These are phyloP conservation scores for Oreochromis spilurus DNA, from an alignment of 2,113 vertebrate genomes.

Conservation along the genomic window DNA sequence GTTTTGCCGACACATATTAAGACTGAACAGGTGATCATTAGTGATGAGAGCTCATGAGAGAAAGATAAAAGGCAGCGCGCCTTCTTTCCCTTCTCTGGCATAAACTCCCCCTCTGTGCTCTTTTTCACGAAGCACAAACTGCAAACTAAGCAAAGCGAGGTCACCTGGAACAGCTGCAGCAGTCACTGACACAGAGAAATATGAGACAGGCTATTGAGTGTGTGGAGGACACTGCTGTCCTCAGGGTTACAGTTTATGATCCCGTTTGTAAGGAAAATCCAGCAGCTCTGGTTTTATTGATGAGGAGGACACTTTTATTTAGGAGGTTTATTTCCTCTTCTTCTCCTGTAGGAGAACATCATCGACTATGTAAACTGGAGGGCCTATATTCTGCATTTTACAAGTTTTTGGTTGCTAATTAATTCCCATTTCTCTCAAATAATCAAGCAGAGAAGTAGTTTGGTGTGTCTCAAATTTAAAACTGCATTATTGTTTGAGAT, in stretches of 20 bases:
- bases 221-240: not conserved
- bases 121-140: not conserved
- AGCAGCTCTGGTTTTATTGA: not conserved
- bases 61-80: not conserved
- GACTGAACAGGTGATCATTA: not conserved
- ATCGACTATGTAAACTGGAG: not conserved
- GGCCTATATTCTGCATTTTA: not conserved
- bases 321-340: not conserved
- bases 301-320: not conserved
- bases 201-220: not conserved
- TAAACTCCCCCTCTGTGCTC: not conserved
- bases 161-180: not conserved
- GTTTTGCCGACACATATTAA: not conserved
- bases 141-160: conserved; percentile 7
- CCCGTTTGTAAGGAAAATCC: not conserved
- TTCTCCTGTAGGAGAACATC: not conserved
- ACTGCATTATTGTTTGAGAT: not conserved
- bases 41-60: not conserved
- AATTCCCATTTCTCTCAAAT: not conserved
- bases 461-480: not conserved
- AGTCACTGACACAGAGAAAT: conserved; percentile 39
- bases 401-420: not conserved
- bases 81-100: rapidly evolving
- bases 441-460: not conserved
- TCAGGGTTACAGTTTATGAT: not conserved